Evolutionary conservation across 2,888 invertebrate species (phyloP), one percentile per base, ranked within the genome.

Genomic region (Papilio gigon): DNA sequence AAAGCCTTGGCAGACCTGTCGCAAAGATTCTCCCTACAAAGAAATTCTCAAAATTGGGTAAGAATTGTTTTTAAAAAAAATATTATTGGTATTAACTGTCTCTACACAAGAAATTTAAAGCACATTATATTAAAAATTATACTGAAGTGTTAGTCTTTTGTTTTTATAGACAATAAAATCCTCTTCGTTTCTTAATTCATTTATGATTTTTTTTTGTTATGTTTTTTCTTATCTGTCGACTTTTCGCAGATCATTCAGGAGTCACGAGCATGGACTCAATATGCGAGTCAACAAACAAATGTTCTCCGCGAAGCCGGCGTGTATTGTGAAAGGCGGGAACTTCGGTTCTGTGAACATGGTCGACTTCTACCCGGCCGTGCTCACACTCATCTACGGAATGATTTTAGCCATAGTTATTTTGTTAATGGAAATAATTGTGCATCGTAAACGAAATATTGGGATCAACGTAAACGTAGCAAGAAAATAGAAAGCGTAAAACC

Each of bases 271-370:
- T 61, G 95, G 95, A 0, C 76, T 95, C 8, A 93, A 93, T 70
- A 84, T 86, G 44, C 90, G 94, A 14, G 93, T 93, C 71, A 84
- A 92, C 85, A 75, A 84, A 17, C 81, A 92, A 53, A 83, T 94
- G 27, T 95, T 93, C 77, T 90, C 93, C 0, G 92, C 92, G 71
- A 94, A 94, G 78, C 95, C 95, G 0, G 73, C 80, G 4, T 95
- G 95, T 74, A 80, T 81, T 4, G 88, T 89, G 0, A 93, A 94
- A 62, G 86, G 87, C 0, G 92, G 93, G 0, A 88, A 80, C 59
- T 95, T 95, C 78, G 90, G 93, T 11, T 95, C 94, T 12, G 95
- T 95, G 8, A 93, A 93, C 47, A 87, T 94, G 75, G 86, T 93
- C 0, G 94, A 94, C 77, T 93, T 93, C 73, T 91, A 93, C 72